Evolutionary conservation across 2,888 invertebrate species (phyloP), one percentile per base, ranked within the genome.

Genomic region (Heterodera filipjevi): DNA sequence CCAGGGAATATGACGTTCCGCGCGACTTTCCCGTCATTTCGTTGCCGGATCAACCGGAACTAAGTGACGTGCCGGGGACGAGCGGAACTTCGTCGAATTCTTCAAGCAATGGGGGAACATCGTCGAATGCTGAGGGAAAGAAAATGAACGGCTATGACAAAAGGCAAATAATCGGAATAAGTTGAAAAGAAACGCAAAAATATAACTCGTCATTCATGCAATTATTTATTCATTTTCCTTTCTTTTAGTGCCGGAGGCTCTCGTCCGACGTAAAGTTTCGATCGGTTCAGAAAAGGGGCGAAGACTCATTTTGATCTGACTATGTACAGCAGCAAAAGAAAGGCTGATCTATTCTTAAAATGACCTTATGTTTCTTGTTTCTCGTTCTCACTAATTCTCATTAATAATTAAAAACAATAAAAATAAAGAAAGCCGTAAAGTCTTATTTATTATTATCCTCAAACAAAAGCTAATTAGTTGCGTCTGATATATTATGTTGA

Each of bases 21-120:
- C 49, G 16, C n/a, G 59, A 59, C 59, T 59, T 59, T 59, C 59
- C 59, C 59, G 27, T n/a, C n/a, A 59, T 59, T 59, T 10, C 59
- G 27, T 27, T 59, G 27, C 59, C 59, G 59, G 59, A 59, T 5
- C 39, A 39, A 59, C 59, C 27, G 8, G 39, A 39, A 12, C 39
- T 39, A 6, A 49, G 49, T 19, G 49, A 49, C 49, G 19, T 49
- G 49, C 49, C 49, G 49, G 49, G 49, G 16, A 49, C 49, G 49
- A 49, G 49, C 49, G 49, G 49, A 49, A 49, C 49, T 12, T 49
- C 49, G 1, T 39, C 39, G 12, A 39, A 39, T 49, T 49, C 44
- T 10, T 44, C 44, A 12, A 12, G 44, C 44, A 44, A 44, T 12
- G n/a, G n/a, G n/a, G n/a, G n/a, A n/a, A n/a, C n/a, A n/a, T n/a